Conservation (phyloP, 2,113 vertebrate genomes). For the Emberiza fucata region DNA sequence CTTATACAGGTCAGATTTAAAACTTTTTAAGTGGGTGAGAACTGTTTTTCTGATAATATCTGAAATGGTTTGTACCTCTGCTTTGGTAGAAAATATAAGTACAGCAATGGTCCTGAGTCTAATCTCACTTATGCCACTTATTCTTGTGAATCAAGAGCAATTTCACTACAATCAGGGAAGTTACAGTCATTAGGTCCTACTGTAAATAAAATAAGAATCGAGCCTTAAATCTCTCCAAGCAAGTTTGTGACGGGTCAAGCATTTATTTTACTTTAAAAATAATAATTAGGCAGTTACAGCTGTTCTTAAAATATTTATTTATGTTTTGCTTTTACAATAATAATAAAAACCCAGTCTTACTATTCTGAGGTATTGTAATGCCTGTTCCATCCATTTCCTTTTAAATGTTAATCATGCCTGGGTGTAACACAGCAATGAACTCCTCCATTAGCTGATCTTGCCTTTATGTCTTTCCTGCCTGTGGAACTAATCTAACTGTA, state of each 20-base stretch:
- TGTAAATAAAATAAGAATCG: background rate
- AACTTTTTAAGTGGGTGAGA: constrained; percentile 6
- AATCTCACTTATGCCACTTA: background rate
- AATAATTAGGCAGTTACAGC: background rate
- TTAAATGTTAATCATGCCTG: constrained; percentile 16
- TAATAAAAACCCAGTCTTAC: background rate
- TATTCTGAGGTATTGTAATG: background rate
- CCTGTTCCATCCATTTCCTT: constrained; percentile 20
- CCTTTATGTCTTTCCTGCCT: constrained; percentile 57
- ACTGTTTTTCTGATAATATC: constrained; percentile 49
- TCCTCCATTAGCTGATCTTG: constrained; percentile 39
- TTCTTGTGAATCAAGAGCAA: background rate
- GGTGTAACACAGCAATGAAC: background rate
- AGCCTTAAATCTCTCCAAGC: background rate
- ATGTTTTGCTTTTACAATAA: background rate
- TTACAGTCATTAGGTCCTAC: background rate
- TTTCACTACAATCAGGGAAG: background rate
- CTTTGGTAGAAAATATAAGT: constrained; percentile 40
- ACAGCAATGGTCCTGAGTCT: background rate
- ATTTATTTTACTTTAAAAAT: background rate
- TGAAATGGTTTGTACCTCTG: constrained; percentile 43
- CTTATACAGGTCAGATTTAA: background rate
- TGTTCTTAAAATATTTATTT: background rate
- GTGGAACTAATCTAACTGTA: constrained; percentile 59
- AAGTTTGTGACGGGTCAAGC: background rate